Evolutionary conservation across 2,888 invertebrate genomes (phyloP), one percentile per base, ranked within the genome.

Genomic region (Arrhopalites spinosus): DNA sequence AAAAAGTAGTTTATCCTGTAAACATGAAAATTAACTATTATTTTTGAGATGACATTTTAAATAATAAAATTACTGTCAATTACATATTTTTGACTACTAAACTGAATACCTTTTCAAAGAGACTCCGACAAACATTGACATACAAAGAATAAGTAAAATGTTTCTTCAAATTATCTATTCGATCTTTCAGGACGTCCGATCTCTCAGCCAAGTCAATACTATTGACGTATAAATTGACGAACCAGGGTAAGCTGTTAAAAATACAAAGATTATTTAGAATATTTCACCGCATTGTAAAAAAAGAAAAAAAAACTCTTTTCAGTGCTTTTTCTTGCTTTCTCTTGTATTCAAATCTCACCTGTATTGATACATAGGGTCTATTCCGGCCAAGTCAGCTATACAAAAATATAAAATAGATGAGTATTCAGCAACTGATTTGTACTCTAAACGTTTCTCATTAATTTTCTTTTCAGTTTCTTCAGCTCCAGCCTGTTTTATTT

Each of bases 311-410:
- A n/a, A n/a, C n/a, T n/a, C n/a, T n/a, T n/a, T n/a, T n/a, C n/a
- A n/a, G n/a, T n/a, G n/a, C n/a, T n/a, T n/a, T n/a, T n/a, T n/a
- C n/a, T n/a, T n/a, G n/a, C n/a, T n/a, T n/a, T n/a, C n/a, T n/a
- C n/a, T n/a, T n/a, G n/a, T n/a, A n/a, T n/a, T n/a, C 36, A 36
- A 36, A 7, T 36, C 11, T 36, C 5, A 11, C 0, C 96, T 96
- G 86, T 96, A 98, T 85, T 97, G 96, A 86, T 98, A 98, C 97
- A 97, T 97, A 1, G 96, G 96, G 87, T 98, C 96, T 81, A 98
- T 94, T 84, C 93, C 91, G 7, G 95, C 92, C 84, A 98, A 86
- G 76, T 95, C 93, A 76, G 91, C 86, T 13, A 93, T 93, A 8
- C 95, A 92, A 87, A 97, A 97, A 87, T 96, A 98, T 50, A 97